These are phyloP conservation scores for Nylanderia fulva DNA, from an alignment of 1,140 invertebrate genomes.

Conservation along the genomic window DNA sequence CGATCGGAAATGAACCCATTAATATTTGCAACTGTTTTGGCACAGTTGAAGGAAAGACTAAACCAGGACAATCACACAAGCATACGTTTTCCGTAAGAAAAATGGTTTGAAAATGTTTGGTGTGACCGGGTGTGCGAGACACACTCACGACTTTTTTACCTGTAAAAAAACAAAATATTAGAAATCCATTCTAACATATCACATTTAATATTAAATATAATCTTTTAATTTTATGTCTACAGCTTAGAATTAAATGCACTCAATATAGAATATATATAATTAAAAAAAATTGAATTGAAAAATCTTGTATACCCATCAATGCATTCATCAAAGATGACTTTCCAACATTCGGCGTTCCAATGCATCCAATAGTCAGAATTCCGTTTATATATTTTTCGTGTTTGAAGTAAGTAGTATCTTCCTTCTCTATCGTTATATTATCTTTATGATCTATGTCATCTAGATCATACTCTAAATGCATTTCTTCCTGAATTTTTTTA, in stretches of 20 bases:
- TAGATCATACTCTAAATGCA: slow-evolving; percentile 88
- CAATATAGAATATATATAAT: background rate
- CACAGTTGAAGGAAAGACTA: slow-evolving; percentile 97
- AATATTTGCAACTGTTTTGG: slow-evolving; percentile 95
- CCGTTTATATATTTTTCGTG: slow-evolving; percentile 93
- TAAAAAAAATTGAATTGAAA: slow-evolving; percentile 13
- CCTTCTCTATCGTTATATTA: slow-evolving; percentile 87
- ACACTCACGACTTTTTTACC: slow-evolving; percentile 95
- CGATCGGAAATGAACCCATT: slow-evolving; percentile 97
- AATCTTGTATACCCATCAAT: slow-evolving; percentile 91
- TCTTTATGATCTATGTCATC: slow-evolving; percentile 86
- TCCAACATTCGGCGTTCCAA: slow-evolving; percentile 98
- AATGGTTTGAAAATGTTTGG: slow-evolving; percentile 99
- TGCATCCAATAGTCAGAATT: slow-evolving; percentile 95
- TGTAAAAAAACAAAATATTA: slow-evolving; percentile 62
- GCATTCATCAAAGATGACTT: slow-evolving; percentile 98
- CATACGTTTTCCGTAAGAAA: slow-evolving; percentile 94
- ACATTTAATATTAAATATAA: background rate
- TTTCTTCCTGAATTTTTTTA: slow-evolving; percentile 93
- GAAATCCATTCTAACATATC: slow-evolving; percentile 2
- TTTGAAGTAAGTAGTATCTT: slow-evolving; percentile 89
- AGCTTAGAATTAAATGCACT: background rate
- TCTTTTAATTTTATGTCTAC: background rate
- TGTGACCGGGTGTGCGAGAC: slow-evolving; percentile 97
- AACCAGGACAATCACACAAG: slow-evolving; percentile 97